These are phyloP conservation scores for Dromococcyx pavoninus DNA, from an alignment of 2,797 vertebrate species.

Conservation along the genomic window DNA sequence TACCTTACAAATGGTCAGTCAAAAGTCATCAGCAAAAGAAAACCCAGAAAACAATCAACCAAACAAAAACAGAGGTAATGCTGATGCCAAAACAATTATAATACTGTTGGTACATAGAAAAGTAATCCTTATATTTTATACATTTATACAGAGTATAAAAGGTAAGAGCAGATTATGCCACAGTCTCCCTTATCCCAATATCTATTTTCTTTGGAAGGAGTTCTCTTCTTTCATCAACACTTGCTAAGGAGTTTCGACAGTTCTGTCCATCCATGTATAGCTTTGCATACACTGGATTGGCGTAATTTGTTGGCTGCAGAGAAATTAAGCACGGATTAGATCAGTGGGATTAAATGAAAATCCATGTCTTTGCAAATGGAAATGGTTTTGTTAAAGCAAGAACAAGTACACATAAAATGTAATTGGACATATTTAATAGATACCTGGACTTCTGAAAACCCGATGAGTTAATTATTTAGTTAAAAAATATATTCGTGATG, in stretches of 20 bases:
- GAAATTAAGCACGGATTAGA: conserved; percentile 3
- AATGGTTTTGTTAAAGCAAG: conserved; percentile 36
- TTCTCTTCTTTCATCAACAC: conserved; percentile 98
- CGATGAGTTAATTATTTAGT: conserved; percentile 55
- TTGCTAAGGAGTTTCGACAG: conserved; percentile 97
- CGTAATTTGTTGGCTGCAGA: conserved; percentile 93
- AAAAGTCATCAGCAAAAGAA: conserved; percentile 87
- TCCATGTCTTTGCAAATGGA: background rate
- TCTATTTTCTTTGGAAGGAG: conserved; percentile 99
- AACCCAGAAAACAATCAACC: conserved; percentile 77
- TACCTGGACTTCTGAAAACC: conserved; percentile 42
- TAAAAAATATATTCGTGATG: conserved; percentile 2
- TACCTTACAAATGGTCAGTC: conserved; percentile 88
- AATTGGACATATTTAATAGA: conserved; percentile 8
- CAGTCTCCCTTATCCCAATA: conserved; percentile 98
- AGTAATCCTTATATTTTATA: conserved; percentile 89
- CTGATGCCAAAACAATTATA: conserved; percentile 92
- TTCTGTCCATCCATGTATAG: conserved; percentile 96
- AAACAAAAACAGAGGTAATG: conserved; percentile 86
- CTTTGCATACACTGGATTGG: conserved; percentile 98
- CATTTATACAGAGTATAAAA: conserved; percentile 90
- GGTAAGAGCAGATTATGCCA: conserved; percentile 94
- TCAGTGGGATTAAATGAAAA: background rate
- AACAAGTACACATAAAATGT: conserved; percentile 13
- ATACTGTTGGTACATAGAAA: conserved; percentile 97